Base-by-base conservation (phyloP, 2,888 invertebrate species). In the Lasiommata megera region DNA sequence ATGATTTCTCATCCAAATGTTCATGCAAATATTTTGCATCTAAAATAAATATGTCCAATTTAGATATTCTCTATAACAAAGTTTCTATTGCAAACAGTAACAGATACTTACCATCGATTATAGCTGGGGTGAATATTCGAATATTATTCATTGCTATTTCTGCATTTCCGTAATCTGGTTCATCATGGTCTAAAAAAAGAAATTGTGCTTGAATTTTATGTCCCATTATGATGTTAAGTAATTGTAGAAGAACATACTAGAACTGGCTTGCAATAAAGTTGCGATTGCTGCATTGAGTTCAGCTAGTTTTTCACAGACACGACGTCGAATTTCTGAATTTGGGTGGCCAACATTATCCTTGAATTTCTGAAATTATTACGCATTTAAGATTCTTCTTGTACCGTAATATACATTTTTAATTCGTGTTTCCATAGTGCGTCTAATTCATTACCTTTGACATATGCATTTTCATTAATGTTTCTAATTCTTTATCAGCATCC, bases 101-200 rank as follows among this genome's bases (percentile, higher is more conserved):
- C 12, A 41, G 9, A 41, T n/a, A n/a, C 54, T 56, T 47, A 69
- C 72, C 71, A 60, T 64, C 65, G 0, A 75, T 61, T 31, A 75
- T 55, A 11, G 60, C 63, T 3, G 73, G 71, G 56, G 71, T 60
- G 17, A 73, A 12, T 6, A 64, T 63, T n/a, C 69, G 54, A 29
- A 77, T 70, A 3, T 58, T 58, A 5, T 62, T 51, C 2, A 72
- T 56, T 3, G 69, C 64, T 17, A 46, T 54, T 28, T 70, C 67
- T 1, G 72, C 75, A n/a, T 56, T 53, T 0, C 46, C 61, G 46
- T 71, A 72, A 37, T 77, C 67, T 11, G 62, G 64, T 11, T 67
- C 65, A 0, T 63, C 55, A 3, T 47, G 59, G 61, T 70, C 73
- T 73, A 56, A 3, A 58, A 18, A 11, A 3, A 23, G 9, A 48